phyloP scores from a whole-genome alignment of 1,140 invertebrate genomes.

The Scaptomyza hsui region DNA sequence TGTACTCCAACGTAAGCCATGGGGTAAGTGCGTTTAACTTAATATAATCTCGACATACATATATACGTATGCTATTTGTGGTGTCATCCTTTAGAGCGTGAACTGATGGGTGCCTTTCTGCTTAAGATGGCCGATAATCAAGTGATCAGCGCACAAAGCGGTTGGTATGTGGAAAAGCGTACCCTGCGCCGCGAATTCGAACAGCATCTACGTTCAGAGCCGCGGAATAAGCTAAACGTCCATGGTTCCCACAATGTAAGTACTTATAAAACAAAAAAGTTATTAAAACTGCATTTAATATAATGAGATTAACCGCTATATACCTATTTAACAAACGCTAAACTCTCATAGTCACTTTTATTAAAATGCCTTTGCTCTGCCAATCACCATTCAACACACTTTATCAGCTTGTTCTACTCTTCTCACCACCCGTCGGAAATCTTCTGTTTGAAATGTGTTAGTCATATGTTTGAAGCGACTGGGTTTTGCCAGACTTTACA shows the following conservation, averaged over 20 bases:
- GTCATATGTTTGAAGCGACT: conserved; percentile 22
- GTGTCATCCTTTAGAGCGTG: conserved; percentile 48
- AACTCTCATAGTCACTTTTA: too few relatives aligned
- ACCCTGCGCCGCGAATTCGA: conserved; percentile 46
- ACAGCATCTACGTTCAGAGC: conserved; percentile 5
- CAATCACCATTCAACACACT: background rate
- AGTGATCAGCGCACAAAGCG: conserved; percentile 45
- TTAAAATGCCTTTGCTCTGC: background rate
- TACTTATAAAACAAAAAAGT: too few relatives aligned
- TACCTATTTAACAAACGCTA: too few relatives aligned
- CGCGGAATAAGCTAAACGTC: conserved; percentile 29
- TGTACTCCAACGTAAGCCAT: conserved; percentile 32
- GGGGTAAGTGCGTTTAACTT: conserved; percentile 51
- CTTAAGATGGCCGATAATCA: conserved; percentile 56
- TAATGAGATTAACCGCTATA: too few relatives aligned
- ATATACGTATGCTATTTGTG: too few relatives aligned
- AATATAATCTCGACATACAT: background rate
- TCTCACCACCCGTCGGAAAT: background rate
- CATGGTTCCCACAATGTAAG: conserved; percentile 60
- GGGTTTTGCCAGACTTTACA: conserved; percentile 18
- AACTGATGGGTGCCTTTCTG: conserved; percentile 67
- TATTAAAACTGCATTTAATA: too few relatives aligned
- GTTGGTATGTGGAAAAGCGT: conserved; percentile 62
- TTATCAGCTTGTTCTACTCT: background rate
- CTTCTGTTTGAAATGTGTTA: conserved; percentile 1